A percentile compares a stretch with the other conserved stretches of the same genome.
Evolutionary conservation across 2,797 vertebrate species (phyloP).

Genomic region (Coendou prehensilis): DNA sequence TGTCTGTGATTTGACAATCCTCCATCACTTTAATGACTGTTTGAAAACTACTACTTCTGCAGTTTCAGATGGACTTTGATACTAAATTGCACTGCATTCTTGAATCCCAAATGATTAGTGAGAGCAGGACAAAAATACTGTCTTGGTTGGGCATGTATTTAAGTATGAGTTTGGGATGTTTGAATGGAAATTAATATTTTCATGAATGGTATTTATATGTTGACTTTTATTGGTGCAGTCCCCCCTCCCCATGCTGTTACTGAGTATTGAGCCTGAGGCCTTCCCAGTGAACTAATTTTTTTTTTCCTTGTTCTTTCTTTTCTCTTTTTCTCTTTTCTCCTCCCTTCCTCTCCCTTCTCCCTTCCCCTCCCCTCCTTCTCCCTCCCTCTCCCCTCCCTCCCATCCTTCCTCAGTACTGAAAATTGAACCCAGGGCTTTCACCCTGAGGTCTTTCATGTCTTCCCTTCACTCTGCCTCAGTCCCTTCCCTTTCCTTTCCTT

Average conservation of each 20-base stretch:
- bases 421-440: background rate
- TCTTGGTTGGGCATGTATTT: background rate
- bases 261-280: background rate
- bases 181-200: background rate
- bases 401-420: background rate
- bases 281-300: background rate
- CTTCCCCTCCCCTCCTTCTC: background rate
- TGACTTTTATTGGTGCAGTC: background rate
- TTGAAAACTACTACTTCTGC: background rate
- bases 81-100: background rate
- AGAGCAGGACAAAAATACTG: background rate
- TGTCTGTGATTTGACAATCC: background rate
- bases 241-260: background rate
- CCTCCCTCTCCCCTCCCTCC: background rate
- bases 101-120: slow-evolving; percentile 11
- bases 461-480: background rate
- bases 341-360: background rate
- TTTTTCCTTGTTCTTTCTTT: background rate
- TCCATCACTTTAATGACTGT: slow-evolving; percentile 9
- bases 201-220: background rate
- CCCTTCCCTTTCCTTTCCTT: background rate
- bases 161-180: background rate
- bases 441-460: background rate
- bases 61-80: background rate
- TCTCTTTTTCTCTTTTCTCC: background rate